Conservation (phyloP, 2,888 invertebrate species). For the Elegia similella region DNA sequence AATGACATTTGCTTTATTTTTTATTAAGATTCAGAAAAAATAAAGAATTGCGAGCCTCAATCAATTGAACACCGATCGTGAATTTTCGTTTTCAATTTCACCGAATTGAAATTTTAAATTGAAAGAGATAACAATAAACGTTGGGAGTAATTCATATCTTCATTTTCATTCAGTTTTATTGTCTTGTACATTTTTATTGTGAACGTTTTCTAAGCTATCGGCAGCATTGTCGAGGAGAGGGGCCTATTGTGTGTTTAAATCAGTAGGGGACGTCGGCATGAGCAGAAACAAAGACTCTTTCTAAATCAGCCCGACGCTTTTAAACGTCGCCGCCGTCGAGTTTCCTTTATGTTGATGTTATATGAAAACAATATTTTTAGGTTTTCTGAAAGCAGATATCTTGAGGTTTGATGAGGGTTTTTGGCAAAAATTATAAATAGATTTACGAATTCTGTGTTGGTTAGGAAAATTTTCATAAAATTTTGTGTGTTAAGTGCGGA, state of each 20-base stretch:
- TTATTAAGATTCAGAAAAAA: too few species aligned
- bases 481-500: too few species aligned
- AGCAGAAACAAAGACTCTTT: slow-evolving; percentile 67
- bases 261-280: slow-evolving; percentile 56
- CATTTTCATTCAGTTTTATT: slow-evolving; percentile 62
- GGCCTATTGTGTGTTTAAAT: slow-evolving; percentile 67
- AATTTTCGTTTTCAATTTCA: slow-evolving; percentile 5
- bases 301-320: slow-evolving; percentile 61
- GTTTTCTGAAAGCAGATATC: not conserved
- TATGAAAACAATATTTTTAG: slow-evolving; percentile 30
- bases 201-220: slow-evolving; percentile 69
- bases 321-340: slow-evolving; percentile 51
- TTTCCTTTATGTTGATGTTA: slow-evolving; percentile 44
- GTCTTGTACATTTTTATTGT: slow-evolving; percentile 69
- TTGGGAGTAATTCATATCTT: slow-evolving; percentile 54
- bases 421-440: not conserved
- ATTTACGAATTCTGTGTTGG: not conserved
- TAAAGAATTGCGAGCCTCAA: not conserved
- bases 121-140: slow-evolving; percentile 42
- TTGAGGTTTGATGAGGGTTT: not conserved
- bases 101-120: slow-evolving; percentile 34
- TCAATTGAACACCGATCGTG: slow-evolving; percentile 14
- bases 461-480: too few species aligned
- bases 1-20: too few species aligned
- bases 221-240: slow-evolving; percentile 53